Base-by-base conservation (phyloP, 2,888 invertebrate genomes). In the Spilarctia lutea region DNA sequence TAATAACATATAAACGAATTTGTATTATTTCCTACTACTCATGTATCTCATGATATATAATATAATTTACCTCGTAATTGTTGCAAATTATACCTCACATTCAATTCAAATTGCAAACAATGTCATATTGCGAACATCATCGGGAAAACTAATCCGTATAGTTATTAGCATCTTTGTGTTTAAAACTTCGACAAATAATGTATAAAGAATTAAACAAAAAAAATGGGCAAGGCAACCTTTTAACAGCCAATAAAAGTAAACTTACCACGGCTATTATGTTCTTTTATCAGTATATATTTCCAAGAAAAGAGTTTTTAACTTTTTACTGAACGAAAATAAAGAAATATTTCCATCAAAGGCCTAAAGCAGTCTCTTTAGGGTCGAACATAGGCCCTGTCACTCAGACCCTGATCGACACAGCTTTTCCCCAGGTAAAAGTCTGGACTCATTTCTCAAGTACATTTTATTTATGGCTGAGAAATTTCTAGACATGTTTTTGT, bases 401-500 rank as follows among this genome's bases (percentile, higher is more conserved):
- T 70, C 65, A 73, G 27, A 6, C 45, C 48, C 30, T 24, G 60
- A 66, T 66, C 60, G 65, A 60, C 56, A 60, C 60, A 45, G 72
- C 66, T 73, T 72, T 71, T 65, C 60, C 63, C 63, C 30, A 63
- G 63, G 63, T 30, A 63, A 18, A 65, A 68, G 45, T 60, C 72
- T 42, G 48, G 42, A 35, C 48, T 65, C 72, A 67, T 68, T 72
- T 75, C 69, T 75, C 75, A 77, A 72, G 68, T 77, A 75, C 72
- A 75, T 72, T 75, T 72, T 75, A 79, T 78, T 67, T 70, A 65
- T 52, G 45, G 65, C 75, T 52, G 35, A 75, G 45, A 81, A 73
- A 70, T 70, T 65, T 39, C 67, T 72, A 79, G 81, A 83, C 79
- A 18, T 69, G 71, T 83, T 83, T 83, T 80, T 79, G 73, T 75